phyloP scores from a whole-genome alignment of 2,797 vertebrate species.

The Acipenser transmontanus region DNA sequence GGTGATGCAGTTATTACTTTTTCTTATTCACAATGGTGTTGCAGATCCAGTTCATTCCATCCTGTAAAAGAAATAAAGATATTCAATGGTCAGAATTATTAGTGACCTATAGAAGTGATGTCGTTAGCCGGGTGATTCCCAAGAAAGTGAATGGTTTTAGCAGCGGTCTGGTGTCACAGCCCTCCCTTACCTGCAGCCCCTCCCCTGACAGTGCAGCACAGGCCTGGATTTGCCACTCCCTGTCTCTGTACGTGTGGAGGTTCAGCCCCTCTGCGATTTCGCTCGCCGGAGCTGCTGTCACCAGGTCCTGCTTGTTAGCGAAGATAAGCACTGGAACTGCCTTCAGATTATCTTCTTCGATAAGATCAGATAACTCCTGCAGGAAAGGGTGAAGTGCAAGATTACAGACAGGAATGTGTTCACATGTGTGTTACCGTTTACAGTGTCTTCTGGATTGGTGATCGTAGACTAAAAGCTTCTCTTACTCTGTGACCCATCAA shows the following conservation, averaged over 20 bases:
- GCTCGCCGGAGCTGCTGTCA: constrained; percentile 68
- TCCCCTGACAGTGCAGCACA: constrained; percentile 81
- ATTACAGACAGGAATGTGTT: background rate
- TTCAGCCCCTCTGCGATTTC: constrained; percentile 80
- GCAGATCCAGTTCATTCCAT: constrained; percentile 79
- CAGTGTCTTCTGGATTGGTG: background rate
- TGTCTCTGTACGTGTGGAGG: constrained; percentile 77
- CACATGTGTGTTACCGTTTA: constrained; percentile 6
- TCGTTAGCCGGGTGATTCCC: background rate
- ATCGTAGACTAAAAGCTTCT: background rate
- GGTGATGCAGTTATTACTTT: constrained; percentile 41
- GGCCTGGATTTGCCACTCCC: constrained; percentile 85
- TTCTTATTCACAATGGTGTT: constrained; percentile 70
- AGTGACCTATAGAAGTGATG: background rate
- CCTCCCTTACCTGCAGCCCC: constrained; percentile 71
- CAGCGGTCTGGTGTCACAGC: background rate
- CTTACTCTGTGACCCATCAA: no score
- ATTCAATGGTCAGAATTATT: background rate
- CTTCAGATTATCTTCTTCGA: constrained; percentile 67
- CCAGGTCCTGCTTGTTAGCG: constrained; percentile 84
- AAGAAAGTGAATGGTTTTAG: background rate
- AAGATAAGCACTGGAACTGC: constrained; percentile 78
- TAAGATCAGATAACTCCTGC: constrained; percentile 78
- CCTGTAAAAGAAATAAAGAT: constrained; percentile 39
- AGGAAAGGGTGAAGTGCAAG: constrained; percentile 15